phyloP scores from a whole-genome alignment of 2,797 vertebrate species.

The Margarornis squamiger region DNA sequence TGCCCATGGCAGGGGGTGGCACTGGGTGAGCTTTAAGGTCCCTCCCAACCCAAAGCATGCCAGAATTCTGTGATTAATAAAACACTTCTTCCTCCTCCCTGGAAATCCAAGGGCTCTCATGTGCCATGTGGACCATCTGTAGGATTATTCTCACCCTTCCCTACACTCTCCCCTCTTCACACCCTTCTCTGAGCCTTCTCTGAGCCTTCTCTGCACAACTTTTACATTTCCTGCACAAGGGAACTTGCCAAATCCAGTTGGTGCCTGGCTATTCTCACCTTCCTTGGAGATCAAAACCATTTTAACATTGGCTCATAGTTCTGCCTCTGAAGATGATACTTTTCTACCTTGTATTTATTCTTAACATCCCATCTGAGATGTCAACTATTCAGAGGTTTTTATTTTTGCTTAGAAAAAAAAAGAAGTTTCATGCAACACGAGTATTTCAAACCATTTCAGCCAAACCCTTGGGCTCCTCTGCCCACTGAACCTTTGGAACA shows the following conservation, averaged over 20 bases:
- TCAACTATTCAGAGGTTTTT: neutral
- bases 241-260: neutral
- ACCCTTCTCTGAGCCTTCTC: no score
- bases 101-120: neutral
- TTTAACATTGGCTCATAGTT: accelerated
- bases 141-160: neutral
- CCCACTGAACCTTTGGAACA: neutral
- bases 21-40: neutral
- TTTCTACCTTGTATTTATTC: neutral
- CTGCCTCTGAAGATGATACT: neutral
- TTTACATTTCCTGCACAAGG: neutral
- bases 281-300: neutral
- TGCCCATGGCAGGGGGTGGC: neutral
- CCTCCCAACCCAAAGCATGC: neutral
- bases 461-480: neutral
- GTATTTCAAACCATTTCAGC: neutral
- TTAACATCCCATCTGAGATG: neutral
- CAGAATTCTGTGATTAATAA: neutral
- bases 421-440: neutral
- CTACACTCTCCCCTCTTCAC: neutral
- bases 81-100: neutral
- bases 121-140: neutral
- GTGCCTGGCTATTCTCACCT: neutral
- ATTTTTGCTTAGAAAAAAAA: neutral
- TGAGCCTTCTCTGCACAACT: neutral